phyloP scores from a whole-genome alignment of 2,888 invertebrate genomes.

The Tiliacea citrago region DNA sequence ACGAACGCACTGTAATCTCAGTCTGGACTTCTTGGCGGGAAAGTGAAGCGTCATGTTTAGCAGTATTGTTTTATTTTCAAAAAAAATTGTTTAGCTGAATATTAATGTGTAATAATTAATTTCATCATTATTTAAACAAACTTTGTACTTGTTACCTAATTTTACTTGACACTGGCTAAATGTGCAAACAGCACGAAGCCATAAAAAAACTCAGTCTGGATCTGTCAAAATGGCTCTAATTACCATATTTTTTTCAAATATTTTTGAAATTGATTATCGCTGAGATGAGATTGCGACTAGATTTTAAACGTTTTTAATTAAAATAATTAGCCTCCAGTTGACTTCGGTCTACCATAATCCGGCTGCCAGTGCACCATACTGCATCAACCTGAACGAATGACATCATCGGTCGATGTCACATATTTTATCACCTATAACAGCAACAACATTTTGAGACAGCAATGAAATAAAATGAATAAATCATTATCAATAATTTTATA shows the following conservation, averaged over 20 bases:
- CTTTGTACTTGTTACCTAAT: too few relatives aligned
- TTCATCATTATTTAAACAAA: too few relatives aligned
- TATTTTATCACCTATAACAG: not conserved
- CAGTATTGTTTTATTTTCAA: too few relatives aligned
- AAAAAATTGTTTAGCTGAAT: too few relatives aligned
- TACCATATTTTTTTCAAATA: too few relatives aligned
- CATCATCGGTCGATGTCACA: not conserved
- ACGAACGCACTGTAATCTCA: too few relatives aligned
- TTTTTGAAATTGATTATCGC: not conserved
- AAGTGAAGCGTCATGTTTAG: too few relatives aligned
- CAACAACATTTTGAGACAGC: not conserved
- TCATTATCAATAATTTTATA: constrained; percentile 22
- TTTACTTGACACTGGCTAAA: too few relatives aligned
- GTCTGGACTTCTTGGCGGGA: too few relatives aligned
- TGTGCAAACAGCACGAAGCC: too few relatives aligned
- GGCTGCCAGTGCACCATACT: not conserved
- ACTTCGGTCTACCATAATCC: not conserved
- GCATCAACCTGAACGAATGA: not conserved
- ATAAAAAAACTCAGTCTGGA: not conserved
- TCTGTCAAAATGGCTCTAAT: not conserved
- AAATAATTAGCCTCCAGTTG: not conserved
- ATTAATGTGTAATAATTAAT: too few relatives aligned
- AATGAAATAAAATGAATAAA: not conserved
- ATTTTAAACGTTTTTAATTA: not conserved
- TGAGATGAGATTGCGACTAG: not conserved